phyloP scores from a whole-genome alignment of 2,888 invertebrate genomes.

The Papilio protenor region DNA sequence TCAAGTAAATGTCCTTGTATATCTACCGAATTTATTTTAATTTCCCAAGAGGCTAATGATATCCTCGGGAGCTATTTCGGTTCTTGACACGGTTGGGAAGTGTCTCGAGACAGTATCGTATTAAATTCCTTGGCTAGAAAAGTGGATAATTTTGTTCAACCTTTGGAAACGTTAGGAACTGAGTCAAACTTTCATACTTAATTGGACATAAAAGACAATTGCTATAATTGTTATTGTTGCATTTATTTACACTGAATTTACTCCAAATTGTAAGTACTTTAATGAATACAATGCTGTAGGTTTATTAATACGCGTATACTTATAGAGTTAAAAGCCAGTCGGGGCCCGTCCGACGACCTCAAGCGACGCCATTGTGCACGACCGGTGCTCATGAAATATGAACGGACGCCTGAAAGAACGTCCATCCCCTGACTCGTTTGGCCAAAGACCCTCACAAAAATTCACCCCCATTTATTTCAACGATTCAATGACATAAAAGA shows the following conservation, averaged over 20 bases:
- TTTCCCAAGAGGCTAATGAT: conserved; percentile 76
- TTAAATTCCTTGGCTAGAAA: conserved; percentile 47
- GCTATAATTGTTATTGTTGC: neutral
- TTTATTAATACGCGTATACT: conserved; percentile 43
- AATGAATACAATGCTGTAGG: conserved; percentile 18
- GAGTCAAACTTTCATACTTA: conserved; percentile 43
- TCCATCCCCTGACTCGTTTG: conserved; percentile 53
- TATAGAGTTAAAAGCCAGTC: conserved; percentile 60
- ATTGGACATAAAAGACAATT: too few species aligned
- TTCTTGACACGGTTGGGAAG: conserved; percentile 57
- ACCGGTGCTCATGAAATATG: conserved; percentile 80
- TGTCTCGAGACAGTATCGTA: conserved; percentile 54
- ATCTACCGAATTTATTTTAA: conserved; percentile 71
- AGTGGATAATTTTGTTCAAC: conserved; percentile 22
- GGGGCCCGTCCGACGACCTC: conserved; percentile 76
- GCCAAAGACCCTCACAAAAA: conserved; percentile 48
- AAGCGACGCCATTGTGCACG: conserved; percentile 77
- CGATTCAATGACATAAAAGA: conserved; percentile 45
- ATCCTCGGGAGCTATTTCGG: conserved; percentile 70
- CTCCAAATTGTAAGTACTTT: conserved; percentile 9
- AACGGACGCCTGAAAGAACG: conserved; percentile 77
- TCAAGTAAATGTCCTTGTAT: conserved; percentile 39
- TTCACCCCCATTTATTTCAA: conserved; percentile 43
- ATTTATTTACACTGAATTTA: neutral
- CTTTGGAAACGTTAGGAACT: conserved; percentile 45